phyloP scores from a whole-genome alignment of 1,140 invertebrate species.

The Drosophila punjabiensis region DNA sequence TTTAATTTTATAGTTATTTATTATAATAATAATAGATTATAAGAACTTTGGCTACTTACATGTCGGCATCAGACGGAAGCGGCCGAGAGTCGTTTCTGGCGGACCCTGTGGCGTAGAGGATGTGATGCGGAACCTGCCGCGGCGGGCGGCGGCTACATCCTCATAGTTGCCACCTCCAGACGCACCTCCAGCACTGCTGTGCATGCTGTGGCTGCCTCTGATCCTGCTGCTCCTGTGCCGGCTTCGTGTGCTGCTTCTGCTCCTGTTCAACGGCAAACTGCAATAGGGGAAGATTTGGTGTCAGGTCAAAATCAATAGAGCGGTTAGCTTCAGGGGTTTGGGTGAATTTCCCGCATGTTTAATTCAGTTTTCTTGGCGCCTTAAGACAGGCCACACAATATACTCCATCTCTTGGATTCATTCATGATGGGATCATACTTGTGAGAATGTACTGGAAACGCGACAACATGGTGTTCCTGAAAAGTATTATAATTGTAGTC shows the following conservation, averaged over 20 bases:
- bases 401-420: not conserved
- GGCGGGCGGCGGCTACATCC: conserved; percentile 79
- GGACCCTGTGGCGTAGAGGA: conserved; percentile 76
- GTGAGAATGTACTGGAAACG: too few species aligned
- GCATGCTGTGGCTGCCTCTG: conserved; percentile 48
- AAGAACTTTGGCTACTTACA: conserved; percentile 63
- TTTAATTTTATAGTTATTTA: too few species aligned
- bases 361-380: conserved; percentile 25
- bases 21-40: not conserved
- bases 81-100: conserved; percentile 80
- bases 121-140: conserved; percentile 82
- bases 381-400: conserved; percentile 28
- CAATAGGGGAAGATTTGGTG: conserved; percentile 25
- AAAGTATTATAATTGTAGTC: too few species aligned
- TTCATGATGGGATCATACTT: conserved; percentile 22
- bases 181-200: conserved; percentile 66
- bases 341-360: conserved; percentile 27
- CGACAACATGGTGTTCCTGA: too few species aligned
- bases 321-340: conserved; percentile 8
- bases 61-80: conserved; percentile 84
- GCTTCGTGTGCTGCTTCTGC: conserved; percentile 14
- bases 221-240: conserved; percentile 49
- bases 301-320: conserved; percentile 36
- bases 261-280: conserved; percentile 31
- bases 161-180: conserved; percentile 71